Conservation (phyloP, 2,113 vertebrate genomes). For the Chiloscyllium plagiosum region DNA sequence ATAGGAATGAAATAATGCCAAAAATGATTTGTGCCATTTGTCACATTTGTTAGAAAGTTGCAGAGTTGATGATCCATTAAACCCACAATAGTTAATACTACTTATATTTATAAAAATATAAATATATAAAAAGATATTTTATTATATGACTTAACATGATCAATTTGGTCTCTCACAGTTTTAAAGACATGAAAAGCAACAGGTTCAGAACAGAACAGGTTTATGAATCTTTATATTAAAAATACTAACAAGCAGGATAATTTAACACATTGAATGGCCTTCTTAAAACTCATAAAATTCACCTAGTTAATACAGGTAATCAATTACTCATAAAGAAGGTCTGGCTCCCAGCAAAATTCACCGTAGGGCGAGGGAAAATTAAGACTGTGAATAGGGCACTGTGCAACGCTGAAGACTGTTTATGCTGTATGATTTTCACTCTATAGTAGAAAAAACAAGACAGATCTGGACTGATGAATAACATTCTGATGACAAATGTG, state of each 20-base stretch:
- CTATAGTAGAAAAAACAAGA: not conserved
- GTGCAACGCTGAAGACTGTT: not conserved
- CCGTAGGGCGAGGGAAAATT: not conserved
- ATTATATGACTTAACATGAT: not conserved
- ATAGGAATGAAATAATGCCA: not conserved
- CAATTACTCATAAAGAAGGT: not conserved
- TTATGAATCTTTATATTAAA: not conserved
- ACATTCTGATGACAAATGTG: slow-evolving; percentile 16
- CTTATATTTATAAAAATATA: not conserved
- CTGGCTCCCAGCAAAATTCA: not conserved
- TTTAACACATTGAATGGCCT: not conserved
- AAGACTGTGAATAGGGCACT: not conserved
- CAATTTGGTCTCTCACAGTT: not conserved
- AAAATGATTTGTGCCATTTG: not conserved
- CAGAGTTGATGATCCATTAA: not conserved
- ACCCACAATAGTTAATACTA: not conserved
- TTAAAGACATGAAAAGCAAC: not conserved
- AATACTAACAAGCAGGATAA: not conserved
- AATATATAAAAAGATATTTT: not conserved
- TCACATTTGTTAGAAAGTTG: not conserved
- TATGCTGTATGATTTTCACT: not conserved
- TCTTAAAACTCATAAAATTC: not conserved
- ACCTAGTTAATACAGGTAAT: not conserved
- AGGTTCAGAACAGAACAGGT: not conserved
- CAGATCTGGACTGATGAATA: not conserved